Evolutionary conservation across 2,888 invertebrate species (phyloP).

Genomic region (Axea sp.): DNA sequence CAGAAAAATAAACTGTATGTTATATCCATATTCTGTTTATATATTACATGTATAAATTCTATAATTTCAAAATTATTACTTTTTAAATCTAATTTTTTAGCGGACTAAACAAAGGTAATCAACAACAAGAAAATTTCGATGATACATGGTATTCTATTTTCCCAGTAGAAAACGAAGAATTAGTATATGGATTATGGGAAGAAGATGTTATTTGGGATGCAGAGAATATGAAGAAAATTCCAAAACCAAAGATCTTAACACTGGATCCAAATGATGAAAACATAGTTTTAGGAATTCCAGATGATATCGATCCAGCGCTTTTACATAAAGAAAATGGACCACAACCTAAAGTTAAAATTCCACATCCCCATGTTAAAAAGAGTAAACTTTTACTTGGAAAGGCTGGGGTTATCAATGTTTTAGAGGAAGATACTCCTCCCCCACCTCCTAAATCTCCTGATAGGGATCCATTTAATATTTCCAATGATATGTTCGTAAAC

Average conservation of each 20-base stretch:
- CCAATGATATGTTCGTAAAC: slow-evolving; percentile 99
- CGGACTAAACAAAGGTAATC: slow-evolving; percentile 68
- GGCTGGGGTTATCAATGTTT: slow-evolving; percentile 96
- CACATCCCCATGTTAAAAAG: slow-evolving; percentile 95
- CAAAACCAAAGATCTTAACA: slow-evolving; percentile 95
- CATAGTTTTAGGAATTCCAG: slow-evolving; percentile 95
- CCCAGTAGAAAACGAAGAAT: slow-evolving; percentile 98
- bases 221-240: slow-evolving; percentile 91
- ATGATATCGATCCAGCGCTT: slow-evolving; percentile 93
- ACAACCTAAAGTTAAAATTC: slow-evolving; percentile 93
- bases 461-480: slow-evolving; percentile 98
- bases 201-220: slow-evolving; percentile 99
- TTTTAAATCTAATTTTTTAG: slow-evolving; percentile 1
- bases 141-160: slow-evolving; percentile 99
- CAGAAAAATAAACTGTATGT: slow-evolving; percentile 75
- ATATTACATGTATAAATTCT: no score
- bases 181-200: slow-evolving; percentile 97
- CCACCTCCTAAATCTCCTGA: slow-evolving; percentile 94
- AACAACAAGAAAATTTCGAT: slow-evolving; percentile 83
- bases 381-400: slow-evolving; percentile 95
- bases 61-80: no score
- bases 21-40: slow-evolving; percentile 2
- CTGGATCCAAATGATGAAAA: slow-evolving; percentile 99
- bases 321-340: slow-evolving; percentile 84
- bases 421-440: slow-evolving; percentile 95